These are phyloP conservation scores for Oncorhynchus masou DNA, from an alignment of 2,113 vertebrate species.

Conservation along the genomic window DNA sequence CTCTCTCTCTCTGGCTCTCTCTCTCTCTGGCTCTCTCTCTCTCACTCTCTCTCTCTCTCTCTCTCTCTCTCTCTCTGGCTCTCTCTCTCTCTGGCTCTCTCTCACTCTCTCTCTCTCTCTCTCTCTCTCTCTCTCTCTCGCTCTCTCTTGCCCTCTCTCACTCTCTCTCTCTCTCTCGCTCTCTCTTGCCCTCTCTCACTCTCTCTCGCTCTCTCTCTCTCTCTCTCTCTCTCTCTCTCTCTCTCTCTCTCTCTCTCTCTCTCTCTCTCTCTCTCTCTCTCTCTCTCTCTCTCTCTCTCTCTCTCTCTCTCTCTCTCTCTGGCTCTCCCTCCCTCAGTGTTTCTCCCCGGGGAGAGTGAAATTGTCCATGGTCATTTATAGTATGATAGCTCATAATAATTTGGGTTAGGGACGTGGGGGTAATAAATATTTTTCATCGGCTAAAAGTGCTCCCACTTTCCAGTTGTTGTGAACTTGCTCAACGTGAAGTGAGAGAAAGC, in stretches of 20 bases:
- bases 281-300: constrained; percentile 25
- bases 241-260: constrained; percentile 13
- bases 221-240: constrained; percentile 16
- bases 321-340: constrained; percentile 28
- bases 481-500: constrained; percentile 65
- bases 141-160: constrained; percentile 16
- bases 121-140: constrained; percentile 11
- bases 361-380: constrained; percentile 74
- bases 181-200: constrained; percentile 14
- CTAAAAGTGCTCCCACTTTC: constrained; percentile 65
- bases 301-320: constrained; percentile 48
- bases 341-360: constrained; percentile 55
- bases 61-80: constrained; percentile 6
- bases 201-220: constrained; percentile 12
- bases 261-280: constrained; percentile 12
- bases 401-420: constrained; percentile 68
- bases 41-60: constrained; percentile 19
- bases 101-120: constrained; percentile 13
- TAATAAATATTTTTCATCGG: constrained; percentile 59
- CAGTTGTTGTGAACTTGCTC: constrained; percentile 74
- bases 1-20: constrained; percentile 18
- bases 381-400: constrained; percentile 75
- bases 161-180: constrained; percentile 14
- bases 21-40: constrained; percentile 12
- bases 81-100: constrained; percentile 16